These are phyloP conservation scores for Grammomys surdaster DNA, from an alignment of 2,113 vertebrate species.

Conservation along the genomic window DNA sequence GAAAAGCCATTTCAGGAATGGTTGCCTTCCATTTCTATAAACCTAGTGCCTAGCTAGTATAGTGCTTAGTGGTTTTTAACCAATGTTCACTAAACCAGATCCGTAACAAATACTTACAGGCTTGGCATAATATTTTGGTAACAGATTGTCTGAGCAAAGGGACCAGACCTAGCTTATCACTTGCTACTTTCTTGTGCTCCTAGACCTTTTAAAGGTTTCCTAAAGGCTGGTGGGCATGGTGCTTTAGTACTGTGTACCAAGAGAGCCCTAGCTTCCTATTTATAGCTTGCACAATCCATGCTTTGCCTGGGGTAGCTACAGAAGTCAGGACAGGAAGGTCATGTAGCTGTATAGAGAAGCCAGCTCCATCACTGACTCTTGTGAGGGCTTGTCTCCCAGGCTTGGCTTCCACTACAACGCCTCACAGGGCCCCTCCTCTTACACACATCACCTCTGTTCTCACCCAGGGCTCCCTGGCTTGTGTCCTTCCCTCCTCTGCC, in stretches of 20 bases:
- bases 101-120: not conserved
- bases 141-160: not conserved
- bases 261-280: not conserved
- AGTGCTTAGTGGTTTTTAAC: conserved; percentile 22
- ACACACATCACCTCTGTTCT: not conserved
- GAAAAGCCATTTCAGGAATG: conserved; percentile 33
- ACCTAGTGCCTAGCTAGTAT: not conserved
- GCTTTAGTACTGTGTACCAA: not conserved
- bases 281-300: not conserved
- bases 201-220: not conserved
- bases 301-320: conserved; percentile 15
- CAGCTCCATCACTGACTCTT: conserved; percentile 9
- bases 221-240: conserved; percentile 6
- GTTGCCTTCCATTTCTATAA: not conserved
- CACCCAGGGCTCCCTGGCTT: not conserved
- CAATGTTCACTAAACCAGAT: conserved; percentile 14
- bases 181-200: not conserved
- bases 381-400: not conserved
- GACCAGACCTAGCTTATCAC: not conserved
- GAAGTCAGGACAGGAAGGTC: conserved; percentile 3
- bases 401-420: not conserved
- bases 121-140: conserved; percentile 9
- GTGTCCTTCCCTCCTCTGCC: conserved; percentile 23
- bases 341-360: not conserved
- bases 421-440: not conserved